Evolutionary conservation across 1,140 invertebrate species (phyloP).

Genomic region (Vanessa tameamea): DNA sequence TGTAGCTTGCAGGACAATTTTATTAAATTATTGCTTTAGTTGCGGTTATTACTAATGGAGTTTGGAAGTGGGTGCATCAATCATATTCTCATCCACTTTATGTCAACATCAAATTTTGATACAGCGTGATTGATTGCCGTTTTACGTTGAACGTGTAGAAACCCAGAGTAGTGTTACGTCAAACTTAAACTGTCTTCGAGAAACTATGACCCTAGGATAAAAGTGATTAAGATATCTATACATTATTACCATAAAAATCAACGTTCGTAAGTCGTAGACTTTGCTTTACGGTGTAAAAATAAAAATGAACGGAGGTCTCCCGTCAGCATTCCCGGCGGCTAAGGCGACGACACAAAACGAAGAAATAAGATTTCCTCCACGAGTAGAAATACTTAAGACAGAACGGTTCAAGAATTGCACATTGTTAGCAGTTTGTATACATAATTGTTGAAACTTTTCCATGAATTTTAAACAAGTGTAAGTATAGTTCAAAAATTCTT

Average conservation of each 20-base stretch:
- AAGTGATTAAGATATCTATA: constrained; percentile 4
- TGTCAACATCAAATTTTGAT: constrained; percentile 76
- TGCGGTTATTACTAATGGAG: constrained; percentile 50
- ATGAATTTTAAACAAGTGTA: constrained; percentile 12
- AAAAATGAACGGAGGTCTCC: constrained; percentile 55
- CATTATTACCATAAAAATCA: constrained; percentile 61
- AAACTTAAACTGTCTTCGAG: constrained; percentile 38
- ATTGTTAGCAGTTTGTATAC: constrained; percentile 57
- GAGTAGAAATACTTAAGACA: constrained; percentile 65
- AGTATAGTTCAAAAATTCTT: constrained; percentile 3
- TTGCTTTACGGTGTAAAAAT: constrained; percentile 58
- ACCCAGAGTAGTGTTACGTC: constrained; percentile 15
- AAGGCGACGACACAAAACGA: constrained; percentile 66
- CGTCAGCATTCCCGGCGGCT: constrained; percentile 61
- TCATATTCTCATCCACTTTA: constrained; percentile 74
- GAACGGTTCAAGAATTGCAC: constrained; percentile 58
- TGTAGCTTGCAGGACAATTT: constrained; percentile 24
- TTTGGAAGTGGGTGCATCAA: constrained; percentile 65
- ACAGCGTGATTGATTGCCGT: constrained; percentile 66
- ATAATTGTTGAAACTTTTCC: constrained; percentile 32
- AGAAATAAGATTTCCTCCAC: constrained; percentile 62
- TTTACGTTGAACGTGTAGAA: constrained; percentile 23
- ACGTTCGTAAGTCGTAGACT: constrained; percentile 62
- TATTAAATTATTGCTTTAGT: constrained; percentile 50
- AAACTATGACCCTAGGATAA: constrained; percentile 22